Evolutionary conservation across 2,797 vertebrate genomes (phyloP).

Genomic region (Squalus acanthias): DNA sequence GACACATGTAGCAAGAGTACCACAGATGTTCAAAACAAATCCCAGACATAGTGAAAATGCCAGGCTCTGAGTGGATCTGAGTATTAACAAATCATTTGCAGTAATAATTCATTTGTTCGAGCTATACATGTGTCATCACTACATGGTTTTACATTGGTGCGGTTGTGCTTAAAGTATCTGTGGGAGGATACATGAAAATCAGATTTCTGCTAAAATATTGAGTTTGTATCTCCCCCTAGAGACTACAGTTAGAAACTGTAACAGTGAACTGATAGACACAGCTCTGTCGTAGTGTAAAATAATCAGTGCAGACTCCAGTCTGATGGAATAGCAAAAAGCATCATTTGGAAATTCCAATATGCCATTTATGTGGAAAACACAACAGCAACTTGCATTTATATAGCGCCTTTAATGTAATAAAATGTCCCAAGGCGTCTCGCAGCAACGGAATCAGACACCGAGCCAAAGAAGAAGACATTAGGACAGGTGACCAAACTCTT

Average conservation of each 20-base stretch:
- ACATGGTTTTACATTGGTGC: not conserved
- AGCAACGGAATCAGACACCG: not conserved
- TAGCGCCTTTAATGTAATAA: not conserved
- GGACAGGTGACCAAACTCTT: not conserved
- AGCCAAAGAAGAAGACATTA: not conserved
- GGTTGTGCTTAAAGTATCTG: not conserved
- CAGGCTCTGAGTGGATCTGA: not conserved
- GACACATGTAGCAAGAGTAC: not conserved
- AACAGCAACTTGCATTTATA: not conserved
- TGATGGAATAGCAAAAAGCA: not conserved
- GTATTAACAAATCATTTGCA: not conserved
- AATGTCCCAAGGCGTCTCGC: not conserved
- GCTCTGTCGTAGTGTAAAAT: not conserved
- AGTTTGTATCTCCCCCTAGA: not conserved
- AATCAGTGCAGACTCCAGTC: not conserved
- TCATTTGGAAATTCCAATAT: not conserved
- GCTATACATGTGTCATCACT: not conserved
- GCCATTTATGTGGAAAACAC: not conserved
- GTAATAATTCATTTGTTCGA: not conserved
- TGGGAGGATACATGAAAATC: not conserved
- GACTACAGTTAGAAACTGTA: not conserved
- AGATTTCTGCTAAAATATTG: not conserved
- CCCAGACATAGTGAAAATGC: not conserved
- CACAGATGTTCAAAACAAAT: not conserved
- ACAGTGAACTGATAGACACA: not conserved